Base-by-base conservation (phyloP, 1,140 invertebrate genomes). In the Microplitis mediator region DNA sequence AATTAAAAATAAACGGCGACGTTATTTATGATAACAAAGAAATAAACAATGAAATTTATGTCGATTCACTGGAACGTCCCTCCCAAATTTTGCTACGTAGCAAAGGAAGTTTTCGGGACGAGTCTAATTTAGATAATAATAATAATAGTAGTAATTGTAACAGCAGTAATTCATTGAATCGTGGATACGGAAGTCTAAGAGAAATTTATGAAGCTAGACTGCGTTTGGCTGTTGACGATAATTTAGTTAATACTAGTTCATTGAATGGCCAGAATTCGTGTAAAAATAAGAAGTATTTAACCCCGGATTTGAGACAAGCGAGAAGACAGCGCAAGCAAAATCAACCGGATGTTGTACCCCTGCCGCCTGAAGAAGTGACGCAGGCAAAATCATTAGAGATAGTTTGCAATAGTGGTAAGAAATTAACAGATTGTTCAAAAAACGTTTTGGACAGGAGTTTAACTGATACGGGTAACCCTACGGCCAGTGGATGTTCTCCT, bases 191-290 rank as follows among this genome's bases (percentile, higher is more conserved):
- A 39, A 93, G 91, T 81, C 81, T 95, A 1, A 85, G 93, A 34
- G 91, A 93, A 79, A 93, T 94, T 52, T 92, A 92, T 75, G 92
- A 94, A 71, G 89, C 90, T 4, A 89, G 79, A 35, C 64, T 86
- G 4, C 83, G 81, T 0, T 77, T 80, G 0, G 80, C 76, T 54
- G 71, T 77, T 8, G 78, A 79, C 0, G 67, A 75, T 8, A 78
- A 62, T 54, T 50, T 79, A 4, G 72, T 66, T 0, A 80, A 77
- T 13, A 78, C 74, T 9, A 71, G 65, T 13, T 84, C 76, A 0
- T 61, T 80, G 5, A 77, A 77, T 31, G 76, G 64, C 0, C 76
- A 83, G 0, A 14, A 39, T n/a, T 79, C 84, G 4, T 85, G 83
- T 82, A 77, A 81, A 14, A 83, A 79, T 16, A 76, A 50, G 3